Conservation (phyloP, 2,888 invertebrate species). For the Hyalella azteca region DNA sequence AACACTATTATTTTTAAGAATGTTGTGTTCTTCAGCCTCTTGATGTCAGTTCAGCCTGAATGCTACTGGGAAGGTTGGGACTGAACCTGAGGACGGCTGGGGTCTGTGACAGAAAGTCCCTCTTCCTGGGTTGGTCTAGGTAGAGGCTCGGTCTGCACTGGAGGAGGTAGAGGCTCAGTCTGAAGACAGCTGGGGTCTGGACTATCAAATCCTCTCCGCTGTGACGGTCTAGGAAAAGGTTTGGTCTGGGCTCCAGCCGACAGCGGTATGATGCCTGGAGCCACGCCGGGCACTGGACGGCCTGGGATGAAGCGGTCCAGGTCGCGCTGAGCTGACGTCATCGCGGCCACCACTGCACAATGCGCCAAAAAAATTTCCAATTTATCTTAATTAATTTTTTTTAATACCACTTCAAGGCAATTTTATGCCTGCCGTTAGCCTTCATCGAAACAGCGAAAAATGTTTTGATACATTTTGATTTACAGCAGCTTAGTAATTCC, state of each 20-base stretch:
- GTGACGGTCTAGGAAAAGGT: not conserved
- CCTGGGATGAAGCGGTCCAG: slow-evolving; percentile 5
- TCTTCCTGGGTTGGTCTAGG: not conserved
- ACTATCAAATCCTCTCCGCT: not conserved
- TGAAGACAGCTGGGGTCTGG: not conserved
- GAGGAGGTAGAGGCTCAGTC: not conserved
- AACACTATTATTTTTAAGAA: too few relatives aligned
- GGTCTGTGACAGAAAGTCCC: not conserved
- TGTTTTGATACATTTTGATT: too few relatives aligned
- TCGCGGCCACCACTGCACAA: not conserved
- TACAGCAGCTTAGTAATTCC: too few relatives aligned
- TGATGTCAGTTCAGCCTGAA: too few relatives aligned
- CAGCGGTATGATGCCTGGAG: not conserved
- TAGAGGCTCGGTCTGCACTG: not conserved
- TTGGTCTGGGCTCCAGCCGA: not conserved
- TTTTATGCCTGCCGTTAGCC: too few relatives aligned
- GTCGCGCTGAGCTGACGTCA: not conserved
- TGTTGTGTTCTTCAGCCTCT: too few relatives aligned
- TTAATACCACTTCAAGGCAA: too few relatives aligned
- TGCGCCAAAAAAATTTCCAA: too few relatives aligned
- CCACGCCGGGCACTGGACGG: not conserved
- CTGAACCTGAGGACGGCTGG: not conserved
- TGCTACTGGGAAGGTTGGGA: not conserved
- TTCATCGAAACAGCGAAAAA: too few relatives aligned
- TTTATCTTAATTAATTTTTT: too few relatives aligned